Evolutionary conservation across 2,797 vertebrate genomes (phyloP).

Genomic region (Chrosomus eos): DNA sequence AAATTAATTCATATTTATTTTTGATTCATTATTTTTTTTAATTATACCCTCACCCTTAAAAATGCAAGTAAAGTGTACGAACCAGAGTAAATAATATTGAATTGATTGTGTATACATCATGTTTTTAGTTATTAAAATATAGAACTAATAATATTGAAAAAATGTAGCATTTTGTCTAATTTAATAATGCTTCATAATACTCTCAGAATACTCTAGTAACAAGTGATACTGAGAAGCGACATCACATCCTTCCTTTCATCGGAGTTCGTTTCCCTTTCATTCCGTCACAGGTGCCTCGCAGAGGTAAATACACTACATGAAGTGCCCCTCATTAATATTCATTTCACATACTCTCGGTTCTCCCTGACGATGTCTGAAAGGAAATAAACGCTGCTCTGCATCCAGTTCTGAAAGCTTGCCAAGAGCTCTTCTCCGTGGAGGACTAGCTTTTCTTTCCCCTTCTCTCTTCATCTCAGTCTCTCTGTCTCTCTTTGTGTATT

Average conservation of each 20-base stretch:
- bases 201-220: not conserved
- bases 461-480: conserved; percentile 27
- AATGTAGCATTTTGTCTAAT: not conserved
- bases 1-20: too few relatives aligned
- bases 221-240: not conserved
- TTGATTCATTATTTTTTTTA: too few relatives aligned
- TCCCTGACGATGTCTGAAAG: conserved; percentile 42
- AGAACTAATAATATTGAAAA: not conserved
- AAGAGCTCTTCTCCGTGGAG: conserved; percentile 53
- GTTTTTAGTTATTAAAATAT: not conserved
- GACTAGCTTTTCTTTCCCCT: conserved; percentile 33
- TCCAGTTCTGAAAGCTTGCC: conserved; percentile 52
- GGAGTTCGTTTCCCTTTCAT: conserved; percentile 61
- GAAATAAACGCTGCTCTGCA: conserved; percentile 57
- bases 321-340: conserved; percentile 52
- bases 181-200: not conserved
- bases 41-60: not conserved
- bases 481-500: conserved; percentile 32
- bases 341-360: conserved; percentile 55
- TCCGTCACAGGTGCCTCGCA: conserved; percentile 53
- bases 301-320: conserved; percentile 59
- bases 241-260: conserved; percentile 60
- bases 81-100: not conserved
- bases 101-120: not conserved
- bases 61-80: not conserved